phyloP scores from a whole-genome alignment of 2,888 invertebrate species.

The Operophtera brumata region DNA sequence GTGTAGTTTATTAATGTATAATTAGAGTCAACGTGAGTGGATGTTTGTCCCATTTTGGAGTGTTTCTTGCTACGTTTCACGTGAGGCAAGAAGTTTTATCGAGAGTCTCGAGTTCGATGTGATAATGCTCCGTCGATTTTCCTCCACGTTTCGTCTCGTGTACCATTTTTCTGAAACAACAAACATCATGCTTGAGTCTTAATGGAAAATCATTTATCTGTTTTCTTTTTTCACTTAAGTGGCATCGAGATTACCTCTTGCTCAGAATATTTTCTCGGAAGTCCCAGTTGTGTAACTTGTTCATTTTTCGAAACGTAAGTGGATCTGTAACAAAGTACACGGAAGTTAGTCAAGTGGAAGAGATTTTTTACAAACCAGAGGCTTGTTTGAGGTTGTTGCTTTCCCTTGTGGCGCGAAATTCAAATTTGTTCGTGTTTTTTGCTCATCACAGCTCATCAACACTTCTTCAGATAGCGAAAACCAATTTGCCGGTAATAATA shows the following conservation, averaged over 20 bases:
- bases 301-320: constrained; percentile 56
- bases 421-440: no score
- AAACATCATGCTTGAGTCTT: constrained; percentile 38
- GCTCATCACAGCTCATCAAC: no score
- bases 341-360: constrained; percentile 35
- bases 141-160: constrained; percentile 47
- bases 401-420: no score
- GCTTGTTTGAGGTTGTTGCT: no score
- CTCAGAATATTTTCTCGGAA: constrained; percentile 54
- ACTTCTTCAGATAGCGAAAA: no score
- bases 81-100: constrained; percentile 45
- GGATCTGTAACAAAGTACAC: constrained; percentile 62
- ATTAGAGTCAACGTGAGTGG: constrained; percentile 58
- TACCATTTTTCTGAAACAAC: constrained; percentile 65
- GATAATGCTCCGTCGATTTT: constrained; percentile 40
- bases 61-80: constrained; percentile 58
- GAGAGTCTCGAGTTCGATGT: constrained; percentile 42
- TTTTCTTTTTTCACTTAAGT: not conserved
- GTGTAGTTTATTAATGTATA: constrained; percentile 59
- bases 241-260: constrained; percentile 48
- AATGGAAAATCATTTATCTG: constrained; percentile 19
- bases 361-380: constrained; percentile 29
- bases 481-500: no score
- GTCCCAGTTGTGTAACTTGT: constrained; percentile 58
- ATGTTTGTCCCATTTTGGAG: constrained; percentile 67